phyloP scores from a whole-genome alignment of 2,888 invertebrate genomes.

The Lithophane ornitopus region DNA sequence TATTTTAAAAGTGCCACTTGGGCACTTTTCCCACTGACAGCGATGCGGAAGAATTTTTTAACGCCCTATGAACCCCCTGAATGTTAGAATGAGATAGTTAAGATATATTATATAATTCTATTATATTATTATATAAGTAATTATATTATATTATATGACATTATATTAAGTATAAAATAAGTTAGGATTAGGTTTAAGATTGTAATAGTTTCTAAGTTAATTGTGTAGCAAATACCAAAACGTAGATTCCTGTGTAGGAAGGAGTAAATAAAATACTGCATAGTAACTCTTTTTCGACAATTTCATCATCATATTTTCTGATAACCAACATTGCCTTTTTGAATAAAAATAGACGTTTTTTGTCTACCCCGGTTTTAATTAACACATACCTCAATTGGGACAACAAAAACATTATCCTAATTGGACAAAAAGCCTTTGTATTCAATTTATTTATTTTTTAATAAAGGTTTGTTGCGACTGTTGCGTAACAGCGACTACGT shows the following conservation, averaged over 20 bases:
- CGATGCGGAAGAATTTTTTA: no score
- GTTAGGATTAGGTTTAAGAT: no score
- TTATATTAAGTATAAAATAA: no score
- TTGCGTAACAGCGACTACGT: conserved; percentile 12
- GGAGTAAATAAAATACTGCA: not conserved
- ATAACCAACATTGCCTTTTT: conserved; percentile 3
- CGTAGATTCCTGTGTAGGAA: no score
- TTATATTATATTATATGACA: no score
- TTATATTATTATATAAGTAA: no score
- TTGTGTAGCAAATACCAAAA: not conserved
- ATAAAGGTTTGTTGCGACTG: conserved; percentile 5
- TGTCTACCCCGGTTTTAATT: conserved; percentile 29
- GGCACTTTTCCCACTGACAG: no score
- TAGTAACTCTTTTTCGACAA: not conserved
- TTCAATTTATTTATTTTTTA: conserved; percentile 1
- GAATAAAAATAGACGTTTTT: conserved; percentile 7
- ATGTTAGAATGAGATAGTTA: no score
- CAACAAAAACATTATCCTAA: conserved; percentile 27
- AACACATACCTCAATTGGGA: conserved; percentile 5
- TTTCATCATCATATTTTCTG: not conserved
- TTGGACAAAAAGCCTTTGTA: conserved; percentile 32
- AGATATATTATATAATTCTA: no score
- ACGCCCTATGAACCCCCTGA: no score
- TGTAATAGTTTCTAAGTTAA: not conserved
- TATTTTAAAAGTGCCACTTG: no score